Base-by-base conservation (phyloP, 2,797 vertebrate genomes). In the Phrynocephalus vlangalii region DNA sequence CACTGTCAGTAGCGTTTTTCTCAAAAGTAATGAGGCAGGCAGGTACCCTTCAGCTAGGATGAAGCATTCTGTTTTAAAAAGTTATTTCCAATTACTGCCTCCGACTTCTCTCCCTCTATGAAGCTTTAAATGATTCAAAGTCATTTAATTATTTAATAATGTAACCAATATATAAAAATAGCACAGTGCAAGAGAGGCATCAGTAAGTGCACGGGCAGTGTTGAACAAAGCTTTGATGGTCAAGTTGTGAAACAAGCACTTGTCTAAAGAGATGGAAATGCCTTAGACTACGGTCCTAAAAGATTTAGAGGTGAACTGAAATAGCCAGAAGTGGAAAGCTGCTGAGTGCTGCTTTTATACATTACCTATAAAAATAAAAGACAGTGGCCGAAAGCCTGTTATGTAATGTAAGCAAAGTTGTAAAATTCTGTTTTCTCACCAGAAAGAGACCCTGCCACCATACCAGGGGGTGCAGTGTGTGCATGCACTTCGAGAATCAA, bases 31-130 rank as follows among this genome's bases (percentile, higher is more conserved):
- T 1, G 26, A 86, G 70, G 20, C 0, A 48, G 85, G 81, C 89
- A 91, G 56, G 52, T 87, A 87, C 50, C 87, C 77, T 90, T 78
- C 67, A 63, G 89, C 16, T 75, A 94, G 2, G 38, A 87, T 82
- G 71, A 85, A 92, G 63, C 89, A 87, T 82, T 91, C 70, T 7
- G 70, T 48, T 84, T 79, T 72, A 68, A 72, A 0, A 70, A 5
- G 68, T 71, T 83, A 56, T 84, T 91, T 89, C 50, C 79, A 8
- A 66, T 44, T 86, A 90, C 73, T 85, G 52, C 77, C 79, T 90
- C 63, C 24, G 50, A 91, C 89, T 92, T 91, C 91, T 91, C 91
- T 91, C 85, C 71, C 90, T 89, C 87, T 86, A 38, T 84, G 92
- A 91, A 60, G 84, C 24, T 92, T 33, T 3, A 70, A 8, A 38